These are phyloP conservation scores for Oncorhynchus masou DNA, from an alignment of 2,113 vertebrate species.

Conservation along the genomic window DNA sequence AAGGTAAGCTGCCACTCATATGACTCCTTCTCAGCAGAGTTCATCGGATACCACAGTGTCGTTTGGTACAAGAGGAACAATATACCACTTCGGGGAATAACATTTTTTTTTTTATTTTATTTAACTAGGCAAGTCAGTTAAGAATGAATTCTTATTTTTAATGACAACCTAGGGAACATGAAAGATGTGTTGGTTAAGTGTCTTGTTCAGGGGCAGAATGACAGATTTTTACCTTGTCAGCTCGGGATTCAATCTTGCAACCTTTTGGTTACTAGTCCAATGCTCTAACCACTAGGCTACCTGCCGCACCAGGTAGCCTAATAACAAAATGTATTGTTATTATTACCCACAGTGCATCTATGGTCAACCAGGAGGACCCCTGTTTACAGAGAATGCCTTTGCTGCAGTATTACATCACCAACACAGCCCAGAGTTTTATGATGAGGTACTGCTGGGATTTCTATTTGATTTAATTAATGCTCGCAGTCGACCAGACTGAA, in stretches of 20 bases:
- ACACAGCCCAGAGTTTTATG: slow-evolving; percentile 97
- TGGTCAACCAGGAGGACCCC: slow-evolving; percentile 84
- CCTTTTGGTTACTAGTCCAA: too few species aligned
- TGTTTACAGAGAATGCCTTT: slow-evolving; percentile 85
- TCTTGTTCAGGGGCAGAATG: too few species aligned
- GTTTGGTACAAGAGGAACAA: neutral
- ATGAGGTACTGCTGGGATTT: slow-evolving; percentile 78
- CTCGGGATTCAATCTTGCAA: too few species aligned
- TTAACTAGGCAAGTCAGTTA: too few species aligned
- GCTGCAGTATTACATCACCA: slow-evolving; percentile 94
- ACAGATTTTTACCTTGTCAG: too few species aligned
- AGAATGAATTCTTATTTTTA: too few species aligned
- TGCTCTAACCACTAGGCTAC: too few species aligned
- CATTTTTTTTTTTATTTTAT: too few species aligned
- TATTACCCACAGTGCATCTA: slow-evolving; percentile 86
- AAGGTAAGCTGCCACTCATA: slow-evolving; percentile 74
- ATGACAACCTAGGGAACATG: too few species aligned
- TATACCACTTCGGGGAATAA: neutral
- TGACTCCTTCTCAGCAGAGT: neutral
- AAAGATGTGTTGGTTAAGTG: too few species aligned
- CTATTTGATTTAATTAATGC: neutral
- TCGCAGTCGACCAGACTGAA: neutral
- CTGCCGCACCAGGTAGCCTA: too few species aligned
- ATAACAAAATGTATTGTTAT: neutral
- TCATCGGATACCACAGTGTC: neutral